These are phyloP conservation scores for Pangasius larnaudii DNA, from an alignment of 2,797 vertebrate species.

Conservation along the genomic window DNA sequence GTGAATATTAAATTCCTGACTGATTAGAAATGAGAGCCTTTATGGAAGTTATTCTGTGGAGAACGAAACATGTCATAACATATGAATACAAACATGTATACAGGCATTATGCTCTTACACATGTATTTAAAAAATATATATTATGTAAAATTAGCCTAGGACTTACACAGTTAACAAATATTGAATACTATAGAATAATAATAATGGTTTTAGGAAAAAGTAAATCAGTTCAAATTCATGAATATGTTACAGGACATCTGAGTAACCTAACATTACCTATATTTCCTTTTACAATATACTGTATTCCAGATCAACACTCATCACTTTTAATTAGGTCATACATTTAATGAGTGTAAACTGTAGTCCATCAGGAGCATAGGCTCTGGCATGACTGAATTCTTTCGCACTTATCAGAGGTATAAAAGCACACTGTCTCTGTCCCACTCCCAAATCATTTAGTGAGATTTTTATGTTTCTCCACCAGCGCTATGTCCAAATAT, in stretches of 20 bases:
- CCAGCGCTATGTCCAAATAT: not conserved
- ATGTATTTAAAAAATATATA: not conserved
- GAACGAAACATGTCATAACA: not conserved
- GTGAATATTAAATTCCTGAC: not conserved
- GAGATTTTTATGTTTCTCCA: slow-evolving; percentile 1
- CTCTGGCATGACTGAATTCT: slow-evolving; percentile 14
- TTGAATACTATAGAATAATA: not conserved
- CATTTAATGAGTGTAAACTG: not conserved
- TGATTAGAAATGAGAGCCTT: not conserved
- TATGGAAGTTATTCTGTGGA: not conserved
- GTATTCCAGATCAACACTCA: not conserved
- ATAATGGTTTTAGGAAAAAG: not conserved
- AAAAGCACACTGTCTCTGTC: slow-evolving; percentile 33
- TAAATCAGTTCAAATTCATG: not conserved
- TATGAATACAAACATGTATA: not conserved
- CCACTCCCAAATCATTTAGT: slow-evolving; percentile 22
- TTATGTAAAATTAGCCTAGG: not conserved
- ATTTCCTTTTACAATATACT: not conserved
- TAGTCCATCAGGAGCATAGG: not conserved
- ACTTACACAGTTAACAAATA: not conserved
- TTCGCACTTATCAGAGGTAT: slow-evolving; percentile 16
- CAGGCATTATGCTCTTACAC: not conserved
- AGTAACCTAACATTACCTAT: not conserved
- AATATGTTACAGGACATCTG: not conserved
- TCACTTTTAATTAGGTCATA: not conserved